phyloP scores from a whole-genome alignment of 2,113 vertebrate species.

The Lynx canadensis region DNA sequence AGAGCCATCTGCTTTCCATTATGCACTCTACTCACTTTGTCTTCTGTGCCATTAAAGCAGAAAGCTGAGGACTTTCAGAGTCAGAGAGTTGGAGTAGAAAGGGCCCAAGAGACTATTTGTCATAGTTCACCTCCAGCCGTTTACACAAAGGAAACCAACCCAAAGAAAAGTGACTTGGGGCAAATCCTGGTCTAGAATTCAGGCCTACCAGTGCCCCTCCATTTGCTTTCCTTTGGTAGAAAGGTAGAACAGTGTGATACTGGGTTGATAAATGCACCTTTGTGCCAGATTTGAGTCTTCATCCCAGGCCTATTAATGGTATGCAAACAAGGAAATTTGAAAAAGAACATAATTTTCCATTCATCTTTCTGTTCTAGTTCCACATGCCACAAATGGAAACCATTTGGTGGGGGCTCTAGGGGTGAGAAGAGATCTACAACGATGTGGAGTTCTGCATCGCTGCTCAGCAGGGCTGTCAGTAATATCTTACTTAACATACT shows the following conservation, averaged over 20 bases:
- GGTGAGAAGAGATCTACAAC: slow-evolving; percentile 67
- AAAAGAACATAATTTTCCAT: slow-evolving; percentile 66
- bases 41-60: not conserved
- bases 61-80: not conserved
- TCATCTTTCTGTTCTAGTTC: slow-evolving; percentile 60
- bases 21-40: not conserved
- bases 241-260: not conserved
- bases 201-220: not conserved
- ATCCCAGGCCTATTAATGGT: slow-evolving; percentile 10
- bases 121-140: not conserved
- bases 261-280: not conserved
- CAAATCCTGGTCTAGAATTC: not conserved
- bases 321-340: slow-evolving; percentile 54
- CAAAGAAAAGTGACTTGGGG: not conserved
- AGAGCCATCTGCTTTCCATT: not conserved
- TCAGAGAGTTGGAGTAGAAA: not conserved
- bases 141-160: not conserved
- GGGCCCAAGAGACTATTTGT: not conserved
- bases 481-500: slow-evolving; percentile 86
- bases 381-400: slow-evolving; percentile 62
- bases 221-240: not conserved
- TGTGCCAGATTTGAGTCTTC: not conserved
- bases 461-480: slow-evolving; percentile 84
- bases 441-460: slow-evolving; percentile 71
- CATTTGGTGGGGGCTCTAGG: slow-evolving; percentile 77